phyloP scores from a whole-genome alignment of 2,888 invertebrate species.

The Nebria brevicollis region DNA sequence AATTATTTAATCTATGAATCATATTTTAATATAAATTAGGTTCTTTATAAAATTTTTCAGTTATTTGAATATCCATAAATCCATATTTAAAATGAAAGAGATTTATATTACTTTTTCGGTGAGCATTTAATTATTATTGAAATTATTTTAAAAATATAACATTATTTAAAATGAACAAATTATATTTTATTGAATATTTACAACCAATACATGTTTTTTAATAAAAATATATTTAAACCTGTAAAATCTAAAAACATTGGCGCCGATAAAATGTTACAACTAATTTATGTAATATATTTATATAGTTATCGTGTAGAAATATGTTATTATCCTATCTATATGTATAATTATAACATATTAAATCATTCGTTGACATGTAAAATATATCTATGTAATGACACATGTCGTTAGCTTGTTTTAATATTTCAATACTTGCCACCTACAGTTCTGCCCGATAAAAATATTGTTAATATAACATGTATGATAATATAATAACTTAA shows the following conservation, averaged over 20 bases:
- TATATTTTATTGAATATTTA: no score
- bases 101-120: no score
- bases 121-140: no score
- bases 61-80: no score
- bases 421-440: conserved; percentile 27
- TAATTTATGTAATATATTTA: conserved; percentile 44
- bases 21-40: no score
- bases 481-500: not conserved
- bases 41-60: no score
- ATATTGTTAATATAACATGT: not conserved
- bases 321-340: conserved; percentile 46
- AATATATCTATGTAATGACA: conserved; percentile 43
- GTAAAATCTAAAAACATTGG: conserved; percentile 38
- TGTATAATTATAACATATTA: conserved; percentile 47
- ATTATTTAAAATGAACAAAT: no score
- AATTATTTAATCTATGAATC: no score
- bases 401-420: conserved; percentile 40
- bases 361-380: conserved; percentile 46
- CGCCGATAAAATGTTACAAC: conserved; percentile 34
- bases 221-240: conserved; percentile 13
- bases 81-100: no score
- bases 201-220: not conserved
- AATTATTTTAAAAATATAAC: no score
- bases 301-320: conserved; percentile 41
- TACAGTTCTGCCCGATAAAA: conserved; percentile 15